Percentiles rank a stretch among this genome's conserved stretches.
Evolutionary conservation across 2,797 vertebrate species (phyloP).

Genomic region (Smutsia gigantea): DNA sequence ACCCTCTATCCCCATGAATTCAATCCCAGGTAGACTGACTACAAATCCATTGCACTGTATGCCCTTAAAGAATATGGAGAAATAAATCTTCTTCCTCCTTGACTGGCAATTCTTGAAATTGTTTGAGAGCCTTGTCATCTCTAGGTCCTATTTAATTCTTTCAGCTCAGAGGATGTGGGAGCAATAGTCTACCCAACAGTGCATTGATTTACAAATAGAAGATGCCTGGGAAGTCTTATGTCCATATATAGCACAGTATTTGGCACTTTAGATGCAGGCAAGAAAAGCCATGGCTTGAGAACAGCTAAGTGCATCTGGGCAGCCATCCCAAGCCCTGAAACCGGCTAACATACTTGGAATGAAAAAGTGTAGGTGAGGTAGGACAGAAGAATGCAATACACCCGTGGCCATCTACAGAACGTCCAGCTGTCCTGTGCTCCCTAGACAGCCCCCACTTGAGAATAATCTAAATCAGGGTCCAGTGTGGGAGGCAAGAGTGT

Average conservation of each 20-base stretch:
- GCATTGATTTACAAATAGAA: not conserved
- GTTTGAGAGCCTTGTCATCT: not conserved
- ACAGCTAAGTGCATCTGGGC: not conserved
- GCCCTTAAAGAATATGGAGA: constrained; percentile 22
- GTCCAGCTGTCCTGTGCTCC: not conserved
- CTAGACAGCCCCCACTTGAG: not conserved
- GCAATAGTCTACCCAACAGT: not conserved
- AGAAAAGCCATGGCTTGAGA: constrained; percentile 15
- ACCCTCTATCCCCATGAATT: not conserved
- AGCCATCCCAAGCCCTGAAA: not conserved
- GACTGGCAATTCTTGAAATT: not conserved
- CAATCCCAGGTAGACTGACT: not conserved
- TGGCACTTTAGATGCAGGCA: constrained; percentile 13
- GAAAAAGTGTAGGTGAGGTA: not conserved
- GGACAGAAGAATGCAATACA: not conserved
- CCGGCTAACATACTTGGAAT: not conserved
- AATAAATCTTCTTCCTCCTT: not conserved
- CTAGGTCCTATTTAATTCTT: not conserved
- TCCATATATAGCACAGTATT: not conserved
- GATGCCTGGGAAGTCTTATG: not conserved
- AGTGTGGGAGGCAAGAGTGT: not conserved
- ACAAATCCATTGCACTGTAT: not conserved
- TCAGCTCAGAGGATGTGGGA: not conserved
- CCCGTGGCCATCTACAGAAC: not conserved
- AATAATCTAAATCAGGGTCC: not conserved